Conservation (phyloP, 2,888 invertebrate genomes). For the Dicyrtoma fusca region DNA sequence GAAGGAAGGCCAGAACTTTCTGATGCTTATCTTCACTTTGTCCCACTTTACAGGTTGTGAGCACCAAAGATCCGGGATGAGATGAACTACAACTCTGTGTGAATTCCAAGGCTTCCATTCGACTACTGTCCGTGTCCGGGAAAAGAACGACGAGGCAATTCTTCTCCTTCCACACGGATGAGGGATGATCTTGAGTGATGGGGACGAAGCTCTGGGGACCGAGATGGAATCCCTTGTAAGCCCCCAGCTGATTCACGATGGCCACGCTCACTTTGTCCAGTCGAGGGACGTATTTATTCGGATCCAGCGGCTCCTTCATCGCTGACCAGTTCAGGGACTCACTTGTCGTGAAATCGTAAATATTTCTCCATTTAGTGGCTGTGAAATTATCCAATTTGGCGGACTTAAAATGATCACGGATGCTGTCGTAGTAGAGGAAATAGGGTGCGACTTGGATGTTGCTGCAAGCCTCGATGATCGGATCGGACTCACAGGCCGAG, state of each 20-base stretch:
- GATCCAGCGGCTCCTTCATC: conserved; percentile 19
- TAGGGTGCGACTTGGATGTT: conserved; percentile 50
- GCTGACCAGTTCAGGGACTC: conserved; percentile 4
- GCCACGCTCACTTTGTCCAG: background rate
- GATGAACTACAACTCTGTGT: conserved; percentile 10
- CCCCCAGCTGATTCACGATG: background rate
- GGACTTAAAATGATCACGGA: conserved; percentile 50
- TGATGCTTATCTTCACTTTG: conserved; percentile 1
- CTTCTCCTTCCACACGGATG: background rate
- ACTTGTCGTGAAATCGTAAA: conserved; percentile 52
- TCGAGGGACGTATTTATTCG: conserved; percentile 11
- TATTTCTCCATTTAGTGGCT: conserved; percentile 48
- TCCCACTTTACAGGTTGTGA: conserved; percentile 12
- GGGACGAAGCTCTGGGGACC: conserved; percentile 28
- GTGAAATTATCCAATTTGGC: conserved; percentile 50
- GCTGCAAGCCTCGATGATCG: conserved; percentile 50
- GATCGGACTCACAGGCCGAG: conserved; percentile 52
- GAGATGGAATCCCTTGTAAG: conserved; percentile 8
- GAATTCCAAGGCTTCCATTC: conserved; percentile 22
- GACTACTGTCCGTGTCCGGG: conserved; percentile 3
- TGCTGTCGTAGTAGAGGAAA: conserved; percentile 49
- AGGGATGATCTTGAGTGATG: conserved; percentile 14
- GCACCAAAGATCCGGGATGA: conserved; percentile 8
- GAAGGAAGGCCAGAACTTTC: conserved; percentile 20
- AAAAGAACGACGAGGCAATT: conserved; percentile 10